These are phyloP conservation scores for Spodoptera picta DNA, from an alignment of 2,888 invertebrate species.

Conservation along the genomic window DNA sequence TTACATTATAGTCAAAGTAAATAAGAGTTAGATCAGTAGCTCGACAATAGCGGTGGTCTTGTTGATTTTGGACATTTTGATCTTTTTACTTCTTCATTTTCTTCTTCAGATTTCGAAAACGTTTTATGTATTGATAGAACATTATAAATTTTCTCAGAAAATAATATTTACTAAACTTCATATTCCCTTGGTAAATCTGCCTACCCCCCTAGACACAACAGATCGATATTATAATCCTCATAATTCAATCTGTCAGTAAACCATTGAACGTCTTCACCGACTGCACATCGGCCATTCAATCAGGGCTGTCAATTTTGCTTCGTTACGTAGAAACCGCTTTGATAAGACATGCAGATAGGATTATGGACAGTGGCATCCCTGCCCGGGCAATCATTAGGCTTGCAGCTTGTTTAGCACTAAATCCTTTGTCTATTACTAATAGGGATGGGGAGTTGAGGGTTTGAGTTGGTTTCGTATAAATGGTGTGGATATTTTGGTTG, in stretches of 20 bases:
- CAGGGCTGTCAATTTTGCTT: constrained; percentile 75
- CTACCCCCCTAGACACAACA: constrained; percentile 12
- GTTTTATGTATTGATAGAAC: no score
- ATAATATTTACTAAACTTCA: background rate
- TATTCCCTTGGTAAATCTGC: background rate
- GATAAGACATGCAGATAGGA: constrained; percentile 83
- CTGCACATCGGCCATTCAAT: constrained; percentile 62
- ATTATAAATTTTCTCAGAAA: background rate
- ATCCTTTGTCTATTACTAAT: constrained; percentile 76
- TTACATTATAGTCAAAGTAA: constrained; percentile 59
- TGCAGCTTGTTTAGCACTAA: constrained; percentile 72
- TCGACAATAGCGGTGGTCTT: no score
- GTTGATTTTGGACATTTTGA: no score
- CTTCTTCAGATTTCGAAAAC: no score
- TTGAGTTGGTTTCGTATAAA: background rate
- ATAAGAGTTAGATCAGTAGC: constrained; percentile 25
- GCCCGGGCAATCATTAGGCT: constrained; percentile 67
- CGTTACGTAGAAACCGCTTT: constrained; percentile 76
- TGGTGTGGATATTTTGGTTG: background rate
- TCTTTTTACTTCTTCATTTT: no score
- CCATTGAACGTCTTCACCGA: constrained; percentile 49
- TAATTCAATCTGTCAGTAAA: constrained; percentile 48
- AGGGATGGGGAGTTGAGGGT: constrained; percentile 48
- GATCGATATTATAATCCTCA: constrained; percentile 32
- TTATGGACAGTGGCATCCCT: constrained; percentile 70